Conservation (phyloP, 2,113 vertebrate species). For the Boulengeromyrus knoepffleri region DNA sequence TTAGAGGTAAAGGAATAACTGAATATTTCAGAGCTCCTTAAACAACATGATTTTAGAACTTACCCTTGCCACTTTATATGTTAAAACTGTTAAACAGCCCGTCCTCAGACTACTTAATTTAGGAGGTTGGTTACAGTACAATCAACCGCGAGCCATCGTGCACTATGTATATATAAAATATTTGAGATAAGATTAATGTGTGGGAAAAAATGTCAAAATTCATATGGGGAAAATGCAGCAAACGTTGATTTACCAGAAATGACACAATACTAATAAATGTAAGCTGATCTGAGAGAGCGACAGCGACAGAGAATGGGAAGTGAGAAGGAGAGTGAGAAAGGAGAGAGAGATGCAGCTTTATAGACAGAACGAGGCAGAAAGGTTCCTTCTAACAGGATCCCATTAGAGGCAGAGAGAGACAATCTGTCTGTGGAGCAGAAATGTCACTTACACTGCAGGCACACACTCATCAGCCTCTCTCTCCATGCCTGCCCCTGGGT, state of each 20-base stretch:
- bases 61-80: neutral
- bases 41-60: neutral
- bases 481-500: neutral
- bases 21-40: neutral
- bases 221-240: neutral
- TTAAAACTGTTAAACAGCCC: neutral
- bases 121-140: neutral
- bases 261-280: neutral
- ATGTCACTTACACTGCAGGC: conserved; percentile 57
- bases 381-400: conserved; percentile 46
- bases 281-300: conserved; percentile 7
- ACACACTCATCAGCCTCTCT: neutral
- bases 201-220: neutral
- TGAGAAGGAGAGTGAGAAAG: neutral
- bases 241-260: neutral
- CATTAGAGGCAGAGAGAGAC: conserved; percentile 53
- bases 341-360: conserved; percentile 4
- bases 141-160: neutral
- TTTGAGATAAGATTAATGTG: neutral
- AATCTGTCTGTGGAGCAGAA: conserved; percentile 66
- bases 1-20: neutral
- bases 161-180: neutral
- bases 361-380: conserved; percentile 26
- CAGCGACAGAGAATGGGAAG: neutral
- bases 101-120: neutral